Evolutionary conservation across 2,797 vertebrate species (phyloP).

Genomic region (Percopsis omiscomaycus): DNA sequence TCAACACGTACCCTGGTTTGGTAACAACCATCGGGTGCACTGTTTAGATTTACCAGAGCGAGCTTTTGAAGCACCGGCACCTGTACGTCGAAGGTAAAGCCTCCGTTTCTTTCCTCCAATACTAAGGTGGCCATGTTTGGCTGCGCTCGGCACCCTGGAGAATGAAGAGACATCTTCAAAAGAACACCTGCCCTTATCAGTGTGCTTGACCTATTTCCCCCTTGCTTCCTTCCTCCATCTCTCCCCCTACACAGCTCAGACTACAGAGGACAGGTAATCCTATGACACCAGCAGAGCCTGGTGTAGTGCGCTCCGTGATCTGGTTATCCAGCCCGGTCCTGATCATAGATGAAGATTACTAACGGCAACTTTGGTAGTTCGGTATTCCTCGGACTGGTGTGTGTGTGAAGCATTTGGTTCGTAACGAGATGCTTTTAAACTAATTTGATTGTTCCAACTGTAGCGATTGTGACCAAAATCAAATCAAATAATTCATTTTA

Average conservation of each 20-base stretch:
- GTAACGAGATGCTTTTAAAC: no score
- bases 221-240: slow-evolving; percentile 50
- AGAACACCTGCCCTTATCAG: slow-evolving; percentile 70
- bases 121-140: slow-evolving; percentile 50
- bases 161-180: slow-evolving; percentile 73
- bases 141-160: slow-evolving; percentile 40
- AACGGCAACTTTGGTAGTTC: slow-evolving; percentile 27
- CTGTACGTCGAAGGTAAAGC: slow-evolving; percentile 21
- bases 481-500: no score
- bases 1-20: no score
- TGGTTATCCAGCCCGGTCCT: slow-evolving; percentile 58
- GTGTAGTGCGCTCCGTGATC: slow-evolving; percentile 66
- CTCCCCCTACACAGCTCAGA: slow-evolving; percentile 37
- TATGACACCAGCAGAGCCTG: slow-evolving; percentile 61
- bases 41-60: slow-evolving; percentile 8
- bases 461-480: no score
- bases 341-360: slow-evolving; percentile 37
- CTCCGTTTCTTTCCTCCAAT: slow-evolving; percentile 18
- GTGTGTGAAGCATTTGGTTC: background rate
- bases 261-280: slow-evolving; percentile 67
- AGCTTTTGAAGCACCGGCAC: slow-evolving; percentile 19
- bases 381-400: background rate
- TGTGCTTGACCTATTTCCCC: slow-evolving; percentile 73
- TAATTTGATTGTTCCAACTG: no score
- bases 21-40: no score